These are phyloP conservation scores for Brachyopa scutellaris DNA, from an alignment of 2,888 invertebrate genomes.

Conservation along the genomic window DNA sequence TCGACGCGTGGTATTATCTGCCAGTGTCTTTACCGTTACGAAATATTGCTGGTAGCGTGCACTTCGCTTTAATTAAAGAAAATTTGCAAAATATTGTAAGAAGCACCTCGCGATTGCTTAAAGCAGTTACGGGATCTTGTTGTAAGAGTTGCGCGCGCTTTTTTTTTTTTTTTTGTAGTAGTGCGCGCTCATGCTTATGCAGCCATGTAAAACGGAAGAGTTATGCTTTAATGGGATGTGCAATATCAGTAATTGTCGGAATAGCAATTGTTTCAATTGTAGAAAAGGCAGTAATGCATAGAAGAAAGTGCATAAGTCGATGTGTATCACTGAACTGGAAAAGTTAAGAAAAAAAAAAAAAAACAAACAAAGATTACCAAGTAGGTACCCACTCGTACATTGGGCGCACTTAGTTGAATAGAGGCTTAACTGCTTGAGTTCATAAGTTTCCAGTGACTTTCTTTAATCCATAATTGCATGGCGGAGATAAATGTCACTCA, in stretches of 20 bases:
- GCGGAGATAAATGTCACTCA: neutral
- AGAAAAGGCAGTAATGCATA: slow-evolving; percentile 18
- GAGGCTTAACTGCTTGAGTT: neutral
- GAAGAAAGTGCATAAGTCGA: slow-evolving; percentile 63
- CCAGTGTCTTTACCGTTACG: neutral
- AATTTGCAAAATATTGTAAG: neutral
- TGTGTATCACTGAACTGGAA: slow-evolving; percentile 61
- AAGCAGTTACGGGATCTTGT: no score
- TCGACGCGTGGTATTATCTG: slow-evolving; percentile 18
- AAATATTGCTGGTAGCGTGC: neutral
- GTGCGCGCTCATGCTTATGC: neutral
- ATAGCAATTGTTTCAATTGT: slow-evolving; percentile 31
- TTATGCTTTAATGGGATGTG: slow-evolving; percentile 13
- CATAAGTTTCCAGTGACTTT: slow-evolving; percentile 27
- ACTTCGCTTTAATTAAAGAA: slow-evolving; percentile 8
- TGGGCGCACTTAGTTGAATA: neutral
- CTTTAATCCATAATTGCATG: slow-evolving; percentile 13
- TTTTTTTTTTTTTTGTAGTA: no score
- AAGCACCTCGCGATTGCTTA: no score
- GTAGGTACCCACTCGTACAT: neutral
- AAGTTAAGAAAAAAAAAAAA: no score
- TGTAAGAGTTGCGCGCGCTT: neutral
- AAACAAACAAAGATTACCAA: neutral
- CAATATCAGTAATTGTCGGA: neutral
- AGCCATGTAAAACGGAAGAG: slow-evolving; percentile 47